Conservation (phyloP, 2,113 vertebrate genomes). For the Thryonomys swinderianus region DNA sequence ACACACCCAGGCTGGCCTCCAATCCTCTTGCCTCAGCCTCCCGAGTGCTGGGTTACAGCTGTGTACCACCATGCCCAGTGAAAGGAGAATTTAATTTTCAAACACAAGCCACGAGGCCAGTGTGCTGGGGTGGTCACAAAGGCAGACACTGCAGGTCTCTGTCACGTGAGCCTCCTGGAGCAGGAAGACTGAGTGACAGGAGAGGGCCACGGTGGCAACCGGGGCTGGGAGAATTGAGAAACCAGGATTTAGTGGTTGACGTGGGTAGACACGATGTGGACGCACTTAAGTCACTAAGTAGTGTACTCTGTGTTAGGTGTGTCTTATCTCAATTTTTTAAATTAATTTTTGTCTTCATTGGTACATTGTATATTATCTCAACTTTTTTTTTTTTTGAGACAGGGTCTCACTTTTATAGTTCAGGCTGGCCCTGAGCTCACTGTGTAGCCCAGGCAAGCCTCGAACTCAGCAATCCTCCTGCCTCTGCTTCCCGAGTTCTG, state of each 20-base stretch:
- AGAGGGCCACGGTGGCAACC: background rate
- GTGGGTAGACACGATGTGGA: rapidly evolving
- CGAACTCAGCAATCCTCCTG: too few species aligned
- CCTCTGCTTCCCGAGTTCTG: too few species aligned
- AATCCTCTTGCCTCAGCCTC: background rate
- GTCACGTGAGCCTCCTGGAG: rapidly evolving
- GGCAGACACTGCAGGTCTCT: rapidly evolving
- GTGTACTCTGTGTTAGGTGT: rapidly evolving
- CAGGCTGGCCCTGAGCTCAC: too few species aligned
- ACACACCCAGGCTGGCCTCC: background rate
- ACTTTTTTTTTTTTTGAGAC: too few species aligned
- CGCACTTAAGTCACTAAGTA: background rate
- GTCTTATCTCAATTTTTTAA: background rate
- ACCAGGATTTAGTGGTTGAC: background rate
- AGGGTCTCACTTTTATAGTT: too few species aligned
- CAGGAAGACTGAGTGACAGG: background rate
- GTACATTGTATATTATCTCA: too few species aligned
- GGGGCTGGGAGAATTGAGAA: too few species aligned
- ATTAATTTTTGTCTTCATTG: too few species aligned
- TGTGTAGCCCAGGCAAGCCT: too few species aligned
- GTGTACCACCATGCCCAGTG: background rate
- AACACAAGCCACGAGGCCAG: background rate
- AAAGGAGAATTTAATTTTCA: background rate
- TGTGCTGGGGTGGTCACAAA: background rate
- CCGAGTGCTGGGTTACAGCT: background rate